Evolutionary conservation across 2,797 vertebrate genomes (phyloP), one percentile per base, ranked within the genome.

Genomic region (Atherinosoma microstoma): DNA sequence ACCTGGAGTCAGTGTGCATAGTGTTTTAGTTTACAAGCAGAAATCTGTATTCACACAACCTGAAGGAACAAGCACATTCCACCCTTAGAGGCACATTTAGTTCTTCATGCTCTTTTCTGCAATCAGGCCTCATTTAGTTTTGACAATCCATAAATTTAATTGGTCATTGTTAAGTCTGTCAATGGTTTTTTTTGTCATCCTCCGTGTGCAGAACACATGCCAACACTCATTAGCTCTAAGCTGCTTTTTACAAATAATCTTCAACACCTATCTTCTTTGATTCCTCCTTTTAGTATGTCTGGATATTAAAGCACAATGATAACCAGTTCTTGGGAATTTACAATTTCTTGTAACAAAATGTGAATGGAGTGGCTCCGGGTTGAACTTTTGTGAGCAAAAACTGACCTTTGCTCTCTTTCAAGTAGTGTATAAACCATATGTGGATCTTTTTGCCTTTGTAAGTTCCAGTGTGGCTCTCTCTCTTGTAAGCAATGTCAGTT

Each of bases 171-270:
- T 70, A 82, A 85, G 70, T 78, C 64, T 68, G 47, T 73, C 78
- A 64, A 42, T 61, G 67, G 75, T n/a, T 53, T 71, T 81, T 80
- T 45, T 54, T 79, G 66, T 79, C 70, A 59, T 73, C 66, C 79
- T 76, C 70, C 8, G 12, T 85, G 75, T n/a, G 85, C 79, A 70
- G 64, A 84, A 86, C 82, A 82, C 67, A 80, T 69, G 82, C 69
- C 66, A 70, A 78, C 51, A 36, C 77, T 81, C 69, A 79, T 87
- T 84, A 81, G 80, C 76, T 61, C 64, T 53, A 58, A 75, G 68
- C 61, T 69, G 34, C 68, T 54, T 36, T 75, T 76, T 64, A 53
- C 54, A 27, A 76, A 76, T 56, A 24, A 72, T 54, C 27, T 62
- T 77, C 45, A 51, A 36, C 63, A 75, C 34, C 57, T 69, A 30